These are phyloP conservation scores for Limnephilus auricula DNA, from an alignment of 2,888 invertebrate genomes.

Conservation along the genomic window DNA sequence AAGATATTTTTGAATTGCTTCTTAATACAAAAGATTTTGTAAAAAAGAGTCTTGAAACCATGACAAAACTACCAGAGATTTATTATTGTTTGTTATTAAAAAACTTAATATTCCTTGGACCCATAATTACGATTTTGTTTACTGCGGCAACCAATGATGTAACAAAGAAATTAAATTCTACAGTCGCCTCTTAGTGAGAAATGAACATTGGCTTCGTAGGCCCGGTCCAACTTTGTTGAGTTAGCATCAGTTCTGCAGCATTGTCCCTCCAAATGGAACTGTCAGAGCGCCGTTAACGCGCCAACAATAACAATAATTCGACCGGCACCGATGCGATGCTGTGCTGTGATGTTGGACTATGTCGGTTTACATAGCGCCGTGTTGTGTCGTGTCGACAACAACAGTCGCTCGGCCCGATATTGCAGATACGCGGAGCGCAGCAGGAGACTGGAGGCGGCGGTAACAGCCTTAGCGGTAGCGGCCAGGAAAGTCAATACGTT, in stretches of 20 bases:
- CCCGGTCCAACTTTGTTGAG: not conserved
- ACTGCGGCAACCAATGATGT: not conserved
- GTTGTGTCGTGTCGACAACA: not conserved
- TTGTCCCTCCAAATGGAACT: not conserved
- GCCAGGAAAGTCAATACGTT: slow-evolving; percentile 59
- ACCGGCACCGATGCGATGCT: not conserved
- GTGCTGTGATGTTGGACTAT: slow-evolving; percentile 2
- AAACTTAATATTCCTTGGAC: too few species aligned
- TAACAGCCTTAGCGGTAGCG: not conserved
- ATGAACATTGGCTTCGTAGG: not conserved
- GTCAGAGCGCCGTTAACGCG: not conserved
- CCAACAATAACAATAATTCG: not conserved
- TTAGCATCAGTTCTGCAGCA: not conserved
- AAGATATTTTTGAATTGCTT: too few species aligned
- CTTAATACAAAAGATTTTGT: too few species aligned
- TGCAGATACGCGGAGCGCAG: slow-evolving; percentile 49
- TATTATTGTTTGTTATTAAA: too few species aligned
- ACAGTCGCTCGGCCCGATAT: slow-evolving; percentile 9
- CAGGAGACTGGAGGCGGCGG: slow-evolving; percentile 23
- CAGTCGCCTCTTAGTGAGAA: not conserved
- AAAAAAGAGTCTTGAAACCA: too few species aligned
- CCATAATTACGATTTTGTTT: not conserved
- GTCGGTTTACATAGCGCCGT: slow-evolving; percentile 10
- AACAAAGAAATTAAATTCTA: not conserved
- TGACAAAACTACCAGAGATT: too few species aligned